Evolutionary conservation across 2,113 vertebrate species (phyloP).

Genomic region (Maccullochella peelii): DNA sequence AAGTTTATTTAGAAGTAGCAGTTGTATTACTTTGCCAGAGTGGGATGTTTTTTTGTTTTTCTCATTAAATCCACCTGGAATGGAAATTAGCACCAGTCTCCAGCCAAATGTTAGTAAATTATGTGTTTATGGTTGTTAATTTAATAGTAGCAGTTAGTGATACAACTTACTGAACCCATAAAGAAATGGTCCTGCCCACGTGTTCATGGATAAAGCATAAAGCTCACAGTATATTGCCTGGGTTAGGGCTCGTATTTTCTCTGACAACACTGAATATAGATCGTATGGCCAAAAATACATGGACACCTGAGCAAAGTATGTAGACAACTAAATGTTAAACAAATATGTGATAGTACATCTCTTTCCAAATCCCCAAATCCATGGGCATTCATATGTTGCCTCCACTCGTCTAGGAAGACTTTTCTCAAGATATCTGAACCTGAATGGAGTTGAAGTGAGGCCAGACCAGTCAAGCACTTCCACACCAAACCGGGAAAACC

Average conservation of each 20-base stretch:
- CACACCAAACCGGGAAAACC: no score
- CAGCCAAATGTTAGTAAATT: background rate
- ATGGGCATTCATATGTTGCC: background rate
- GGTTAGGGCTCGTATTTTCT: no score
- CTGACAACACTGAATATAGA: background rate
- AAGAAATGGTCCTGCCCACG: background rate
- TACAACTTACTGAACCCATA: background rate
- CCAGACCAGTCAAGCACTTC: no score
- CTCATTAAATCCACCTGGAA: background rate
- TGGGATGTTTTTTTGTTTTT: background rate
- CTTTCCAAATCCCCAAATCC: no score
- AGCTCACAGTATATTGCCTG: background rate
- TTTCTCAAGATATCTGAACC: background rate
- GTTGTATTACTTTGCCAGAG: background rate
- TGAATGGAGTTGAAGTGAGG: background rate
- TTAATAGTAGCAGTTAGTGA: background rate
- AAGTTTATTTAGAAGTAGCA: background rate
- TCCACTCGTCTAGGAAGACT: background rate
- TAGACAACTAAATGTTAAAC: background rate
- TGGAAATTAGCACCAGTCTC: background rate
- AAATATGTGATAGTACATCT: background rate
- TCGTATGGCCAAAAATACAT: background rate
- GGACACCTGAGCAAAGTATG: background rate
- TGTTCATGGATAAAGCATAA: background rate
- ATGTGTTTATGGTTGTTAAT: background rate